Evolutionary conservation across 2,113 vertebrate genomes (phyloP).

Genomic region (Chamaetylas fuelleborni): DNA sequence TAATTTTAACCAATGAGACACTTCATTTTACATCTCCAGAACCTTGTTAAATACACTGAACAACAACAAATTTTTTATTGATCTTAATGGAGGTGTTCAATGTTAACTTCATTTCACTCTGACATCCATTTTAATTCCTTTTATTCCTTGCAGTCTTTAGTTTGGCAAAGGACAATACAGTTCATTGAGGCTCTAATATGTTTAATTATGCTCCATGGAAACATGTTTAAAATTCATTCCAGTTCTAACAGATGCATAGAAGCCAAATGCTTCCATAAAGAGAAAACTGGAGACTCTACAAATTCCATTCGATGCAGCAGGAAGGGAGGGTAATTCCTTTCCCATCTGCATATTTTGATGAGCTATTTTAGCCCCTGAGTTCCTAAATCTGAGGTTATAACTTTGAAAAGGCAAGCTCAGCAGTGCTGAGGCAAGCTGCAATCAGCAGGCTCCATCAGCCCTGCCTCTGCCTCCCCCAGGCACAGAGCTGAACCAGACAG

Average conservation of each 20-base stretch:
- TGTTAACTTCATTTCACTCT: not conserved
- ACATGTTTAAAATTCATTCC: conserved; percentile 35
- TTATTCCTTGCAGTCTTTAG: not conserved
- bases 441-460: not conserved
- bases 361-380: not conserved
- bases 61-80: not conserved
- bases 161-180: not conserved
- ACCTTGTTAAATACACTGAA: conserved; percentile 2
- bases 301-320: not conserved
- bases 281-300: not conserved
- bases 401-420: not conserved
- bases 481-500: not conserved
- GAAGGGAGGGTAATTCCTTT: not conserved
- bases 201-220: conserved; percentile 42
- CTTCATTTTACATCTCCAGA: not conserved
- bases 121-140: conserved; percentile 12
- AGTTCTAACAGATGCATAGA: not conserved
- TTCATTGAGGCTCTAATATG: not conserved
- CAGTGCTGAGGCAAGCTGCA: not conserved
- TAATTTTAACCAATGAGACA: conserved; percentile 9
- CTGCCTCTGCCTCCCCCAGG: not conserved
- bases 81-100: conserved; percentile 5
- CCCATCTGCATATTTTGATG: conserved; percentile 18
- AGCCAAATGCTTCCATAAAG: conserved; percentile 37
- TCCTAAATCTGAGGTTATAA: not conserved